These are phyloP conservation scores for Drosophila nigromelanica DNA, from an alignment of 1,140 invertebrate genomes.

Conservation along the genomic window DNA sequence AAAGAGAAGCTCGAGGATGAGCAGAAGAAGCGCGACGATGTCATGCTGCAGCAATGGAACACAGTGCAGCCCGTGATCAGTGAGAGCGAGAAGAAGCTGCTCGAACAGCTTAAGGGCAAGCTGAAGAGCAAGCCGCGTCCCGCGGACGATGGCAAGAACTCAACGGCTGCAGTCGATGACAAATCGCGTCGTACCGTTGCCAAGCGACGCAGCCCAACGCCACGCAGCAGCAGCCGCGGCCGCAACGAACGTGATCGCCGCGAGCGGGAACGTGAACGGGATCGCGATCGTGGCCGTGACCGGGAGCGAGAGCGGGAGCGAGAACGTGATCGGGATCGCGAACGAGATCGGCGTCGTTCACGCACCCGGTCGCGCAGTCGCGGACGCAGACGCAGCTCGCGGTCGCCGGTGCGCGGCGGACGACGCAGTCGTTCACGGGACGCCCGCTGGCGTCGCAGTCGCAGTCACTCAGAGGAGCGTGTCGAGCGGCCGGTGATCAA, in stretches of 20 bases:
- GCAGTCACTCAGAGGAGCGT: conserved; percentile 54
- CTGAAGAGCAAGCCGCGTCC: conserved; percentile 74
- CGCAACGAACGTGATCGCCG: conserved; percentile 42
- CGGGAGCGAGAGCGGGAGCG: conserved; percentile 47
- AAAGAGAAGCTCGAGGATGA: conserved; percentile 46
- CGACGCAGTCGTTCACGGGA: conserved; percentile 54
- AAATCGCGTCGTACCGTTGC: conserved; percentile 37
- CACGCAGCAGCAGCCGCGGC: conserved; percentile 69
- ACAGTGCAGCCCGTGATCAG: conserved; percentile 85
- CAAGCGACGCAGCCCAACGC: conserved; percentile 44
- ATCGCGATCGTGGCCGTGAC: conserved; percentile 18
- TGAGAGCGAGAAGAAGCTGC: conserved; percentile 86
- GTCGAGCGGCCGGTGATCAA: conserved; percentile 78
- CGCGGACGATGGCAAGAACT: conserved; percentile 42
- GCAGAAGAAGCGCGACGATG: conserved; percentile 84
- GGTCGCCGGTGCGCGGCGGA: conserved; percentile 43
- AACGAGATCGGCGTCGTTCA: conserved; percentile 51
- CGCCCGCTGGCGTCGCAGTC: conserved; percentile 56
- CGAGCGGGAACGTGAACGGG: conserved; percentile 27
- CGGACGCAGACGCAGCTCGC: conserved; percentile 45
- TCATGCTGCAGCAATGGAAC: conserved; percentile 87
- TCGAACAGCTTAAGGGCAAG: conserved; percentile 86
- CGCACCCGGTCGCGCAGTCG: conserved; percentile 54
- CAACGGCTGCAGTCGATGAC: conserved; percentile 36
- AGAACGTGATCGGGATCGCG: conserved; percentile 51